Evolutionary conservation across 1,140 invertebrate genomes (phyloP).

Genomic region (Cotesia typhae): DNA sequence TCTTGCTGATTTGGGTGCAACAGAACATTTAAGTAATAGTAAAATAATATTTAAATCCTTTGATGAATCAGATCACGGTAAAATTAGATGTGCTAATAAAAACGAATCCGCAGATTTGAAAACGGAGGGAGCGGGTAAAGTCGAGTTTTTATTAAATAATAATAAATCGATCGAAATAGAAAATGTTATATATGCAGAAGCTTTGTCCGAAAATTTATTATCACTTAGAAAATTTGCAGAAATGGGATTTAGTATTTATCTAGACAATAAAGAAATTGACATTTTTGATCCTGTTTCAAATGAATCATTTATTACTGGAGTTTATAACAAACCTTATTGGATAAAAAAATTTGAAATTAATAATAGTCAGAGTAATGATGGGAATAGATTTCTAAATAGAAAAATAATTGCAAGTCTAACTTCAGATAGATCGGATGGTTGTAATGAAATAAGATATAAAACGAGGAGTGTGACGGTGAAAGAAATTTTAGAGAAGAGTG

Average conservation of each 20-base stretch:
- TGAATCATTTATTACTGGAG: constrained; percentile 24
- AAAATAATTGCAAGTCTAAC: constrained; percentile 21
- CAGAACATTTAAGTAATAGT: constrained; percentile 36
- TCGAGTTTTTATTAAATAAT: neutral
- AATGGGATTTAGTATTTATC: constrained; percentile 28
- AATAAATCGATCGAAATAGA: constrained; percentile 8
- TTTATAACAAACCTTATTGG: constrained; percentile 38
- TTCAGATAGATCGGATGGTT: neutral
- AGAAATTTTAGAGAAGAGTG: neutral
- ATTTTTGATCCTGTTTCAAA: constrained; percentile 28
- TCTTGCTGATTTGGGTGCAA: constrained; percentile 38
- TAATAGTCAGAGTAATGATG: constrained; percentile 18
- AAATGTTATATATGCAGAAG: constrained; percentile 31
- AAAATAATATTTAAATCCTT: constrained; percentile 39
- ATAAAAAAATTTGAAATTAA: constrained; percentile 31
- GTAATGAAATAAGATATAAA: neutral
- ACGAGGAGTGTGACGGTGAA: neutral
- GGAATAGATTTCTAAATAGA: neutral
- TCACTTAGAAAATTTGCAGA: constrained; percentile 35
- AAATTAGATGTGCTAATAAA: constrained; percentile 37
- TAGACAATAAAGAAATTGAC: constrained; percentile 24
- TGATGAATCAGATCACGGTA: constrained; percentile 12
- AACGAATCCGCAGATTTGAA: constrained; percentile 15
- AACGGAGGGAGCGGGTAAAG: constrained; percentile 26
- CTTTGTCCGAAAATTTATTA: constrained; percentile 25